A percentile compares a stretch with the other conserved stretches of the same genome.
Conservation (phyloP, 2,113 vertebrate species). For the Lepus americanus region DNA sequence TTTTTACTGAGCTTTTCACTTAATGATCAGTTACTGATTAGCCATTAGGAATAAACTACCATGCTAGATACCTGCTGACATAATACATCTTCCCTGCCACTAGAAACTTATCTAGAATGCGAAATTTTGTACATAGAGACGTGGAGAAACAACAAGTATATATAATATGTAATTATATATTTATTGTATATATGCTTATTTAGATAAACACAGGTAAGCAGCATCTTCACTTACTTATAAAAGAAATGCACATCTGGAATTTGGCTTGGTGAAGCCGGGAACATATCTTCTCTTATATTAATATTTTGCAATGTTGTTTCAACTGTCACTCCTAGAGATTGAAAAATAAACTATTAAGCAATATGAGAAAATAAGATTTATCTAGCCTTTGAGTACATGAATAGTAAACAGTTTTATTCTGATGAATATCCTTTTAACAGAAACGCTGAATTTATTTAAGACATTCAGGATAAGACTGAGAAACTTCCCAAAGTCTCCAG, state of each 20-base stretch:
- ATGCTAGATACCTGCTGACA: neutral
- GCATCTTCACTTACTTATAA: conserved; percentile 92
- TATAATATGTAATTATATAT: neutral
- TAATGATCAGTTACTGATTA: conserved; percentile 16
- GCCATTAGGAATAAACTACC: neutral
- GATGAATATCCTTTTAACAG: neutral
- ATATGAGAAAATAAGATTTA: conserved; percentile 33
- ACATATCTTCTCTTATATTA: conserved; percentile 89
- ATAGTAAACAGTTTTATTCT: conserved; percentile 31
- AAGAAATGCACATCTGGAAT: conserved; percentile 95
- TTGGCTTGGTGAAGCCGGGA: conserved; percentile 88
- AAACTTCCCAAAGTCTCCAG: neutral
- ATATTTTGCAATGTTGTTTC: conserved; percentile 90
- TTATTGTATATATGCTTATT: neutral
- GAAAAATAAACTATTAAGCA: conserved; percentile 53
- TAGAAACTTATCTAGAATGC: neutral
- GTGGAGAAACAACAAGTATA: neutral
- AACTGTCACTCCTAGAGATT: conserved; percentile 91
- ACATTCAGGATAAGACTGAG: neutral
- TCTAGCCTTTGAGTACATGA: conserved; percentile 16
- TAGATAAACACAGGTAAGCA: neutral
- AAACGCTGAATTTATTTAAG: conserved; percentile 19
- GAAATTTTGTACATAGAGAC: neutral
- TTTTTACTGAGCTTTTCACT: conserved; percentile 24
- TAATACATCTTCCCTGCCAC: neutral